phyloP scores from a whole-genome alignment of 2,888 invertebrate species.

The Tinea pellionella region DNA sequence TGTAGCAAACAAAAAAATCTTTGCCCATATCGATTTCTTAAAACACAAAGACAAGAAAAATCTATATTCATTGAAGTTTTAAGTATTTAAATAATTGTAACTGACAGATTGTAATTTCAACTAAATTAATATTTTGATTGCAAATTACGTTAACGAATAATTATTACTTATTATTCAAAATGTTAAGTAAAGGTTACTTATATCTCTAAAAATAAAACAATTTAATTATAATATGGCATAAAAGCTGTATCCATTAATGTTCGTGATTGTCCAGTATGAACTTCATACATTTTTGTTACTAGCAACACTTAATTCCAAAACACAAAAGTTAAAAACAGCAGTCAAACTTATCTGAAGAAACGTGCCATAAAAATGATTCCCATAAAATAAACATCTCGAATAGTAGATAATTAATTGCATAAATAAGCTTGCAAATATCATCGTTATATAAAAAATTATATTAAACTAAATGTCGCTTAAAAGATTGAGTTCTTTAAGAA shows the following conservation, averaged over 20 bases:
- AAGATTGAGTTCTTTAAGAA: too few species aligned
- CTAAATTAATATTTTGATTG: too few species aligned
- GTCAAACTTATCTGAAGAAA: constrained; percentile 45
- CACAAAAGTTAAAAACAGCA: constrained; percentile 11
- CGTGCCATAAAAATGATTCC: constrained; percentile 46
- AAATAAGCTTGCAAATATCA: background rate
- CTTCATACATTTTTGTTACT: too few species aligned
- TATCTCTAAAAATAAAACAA: too few species aligned
- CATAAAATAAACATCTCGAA: constrained; percentile 35
- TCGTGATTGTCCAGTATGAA: constrained; percentile 18
- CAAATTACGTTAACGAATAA: too few species aligned
- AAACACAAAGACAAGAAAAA: too few species aligned
- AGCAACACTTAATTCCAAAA: too few species aligned
- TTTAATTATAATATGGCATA: too few species aligned
- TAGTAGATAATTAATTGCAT: constrained; percentile 20
- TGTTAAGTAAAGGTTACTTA: too few species aligned
- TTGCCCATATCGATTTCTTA: too few species aligned
- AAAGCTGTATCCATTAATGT: constrained; percentile 33
- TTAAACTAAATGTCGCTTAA: background rate
- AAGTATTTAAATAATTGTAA: background rate
- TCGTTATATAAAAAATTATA: background rate
- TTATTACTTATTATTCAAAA: too few species aligned
- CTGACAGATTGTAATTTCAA: background rate
- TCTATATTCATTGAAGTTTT: background rate
- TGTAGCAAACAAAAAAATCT: too few species aligned